A percentile compares a stretch with the other conserved stretches of the same genome.
Evolutionary conservation across 2,888 invertebrate species (phyloP).

Genomic region (Rugalucina vietnamica): DNA sequence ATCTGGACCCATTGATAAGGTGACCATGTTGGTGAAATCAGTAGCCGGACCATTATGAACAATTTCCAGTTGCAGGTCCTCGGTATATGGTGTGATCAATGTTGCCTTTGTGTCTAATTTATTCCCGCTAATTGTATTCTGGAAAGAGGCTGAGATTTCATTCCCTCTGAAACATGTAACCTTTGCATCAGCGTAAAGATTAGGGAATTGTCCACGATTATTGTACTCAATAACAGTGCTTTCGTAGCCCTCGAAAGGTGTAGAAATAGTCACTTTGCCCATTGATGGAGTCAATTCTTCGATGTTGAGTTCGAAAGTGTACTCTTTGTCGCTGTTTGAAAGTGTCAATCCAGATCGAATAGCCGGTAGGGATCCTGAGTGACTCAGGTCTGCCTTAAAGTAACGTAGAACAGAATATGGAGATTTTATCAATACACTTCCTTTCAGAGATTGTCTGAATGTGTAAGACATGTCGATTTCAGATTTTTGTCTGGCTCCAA

Average conservation of each 20-base stretch:
- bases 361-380: background rate
- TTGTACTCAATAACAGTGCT: constrained; percentile 16
- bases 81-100: constrained; percentile 42
- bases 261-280: constrained; percentile 18
- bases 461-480: background rate
- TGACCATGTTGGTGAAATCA: constrained; percentile 29
- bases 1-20: constrained; percentile 27
- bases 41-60: constrained; percentile 18
- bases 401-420: constrained; percentile 27
- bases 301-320: background rate
- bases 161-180: constrained; percentile 23
- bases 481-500: background rate
- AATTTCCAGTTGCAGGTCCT: constrained; percentile 38
- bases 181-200: constrained; percentile 25
- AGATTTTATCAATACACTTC: constrained; percentile 18
- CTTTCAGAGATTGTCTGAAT: constrained; percentile 8
- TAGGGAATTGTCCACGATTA: background rate
- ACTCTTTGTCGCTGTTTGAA: background rate
- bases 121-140: constrained; percentile 19
- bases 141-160: constrained; percentile 37
- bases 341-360: constrained; percentile 1
- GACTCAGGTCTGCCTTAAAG: background rate
- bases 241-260: constrained; percentile 48
- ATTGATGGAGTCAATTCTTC: background rate
- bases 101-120: constrained; percentile 40